Conservation (phyloP, 2,113 vertebrate species). For the Calidris pugnax region DNA sequence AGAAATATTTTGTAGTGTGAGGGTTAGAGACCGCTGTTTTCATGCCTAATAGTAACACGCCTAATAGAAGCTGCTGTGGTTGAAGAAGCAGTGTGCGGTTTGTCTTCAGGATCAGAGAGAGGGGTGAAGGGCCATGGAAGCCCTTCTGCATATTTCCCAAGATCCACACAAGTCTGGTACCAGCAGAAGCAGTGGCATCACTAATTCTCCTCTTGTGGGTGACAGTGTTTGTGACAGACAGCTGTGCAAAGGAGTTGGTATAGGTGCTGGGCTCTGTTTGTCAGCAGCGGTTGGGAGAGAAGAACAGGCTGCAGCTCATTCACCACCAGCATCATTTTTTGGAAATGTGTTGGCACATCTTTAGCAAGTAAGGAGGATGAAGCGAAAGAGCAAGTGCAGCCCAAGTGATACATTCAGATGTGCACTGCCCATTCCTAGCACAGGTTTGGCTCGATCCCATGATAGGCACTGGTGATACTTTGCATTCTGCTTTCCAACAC, state of each 20-base stretch:
- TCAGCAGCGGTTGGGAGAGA: neutral
- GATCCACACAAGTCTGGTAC: neutral
- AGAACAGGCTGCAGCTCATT: neutral
- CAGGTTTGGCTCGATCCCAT: neutral
- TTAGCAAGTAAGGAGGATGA: neutral
- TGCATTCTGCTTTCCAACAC: neutral
- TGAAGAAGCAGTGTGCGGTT: neutral
- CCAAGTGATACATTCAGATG: rapidly evolving
- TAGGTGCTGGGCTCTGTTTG: neutral
- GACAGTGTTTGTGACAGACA: neutral
- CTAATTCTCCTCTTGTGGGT: neutral
- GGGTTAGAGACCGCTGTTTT: neutral
- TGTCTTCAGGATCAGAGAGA: neutral
- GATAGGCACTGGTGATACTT: neutral
- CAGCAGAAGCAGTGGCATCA: neutral
- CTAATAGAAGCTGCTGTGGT: neutral
- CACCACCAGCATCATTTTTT: neutral
- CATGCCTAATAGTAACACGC: neutral
- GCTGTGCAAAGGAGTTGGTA: neutral
- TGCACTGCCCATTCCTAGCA: neutral
- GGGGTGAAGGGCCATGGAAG: rapidly evolving
- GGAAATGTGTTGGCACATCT: neutral
- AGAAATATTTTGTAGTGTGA: neutral
- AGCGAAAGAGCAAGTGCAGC: neutral
- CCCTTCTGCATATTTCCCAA: neutral